Base-by-base conservation (phyloP, 2,797 vertebrate species). In the Arrhamphus sclerolepis region DNA sequence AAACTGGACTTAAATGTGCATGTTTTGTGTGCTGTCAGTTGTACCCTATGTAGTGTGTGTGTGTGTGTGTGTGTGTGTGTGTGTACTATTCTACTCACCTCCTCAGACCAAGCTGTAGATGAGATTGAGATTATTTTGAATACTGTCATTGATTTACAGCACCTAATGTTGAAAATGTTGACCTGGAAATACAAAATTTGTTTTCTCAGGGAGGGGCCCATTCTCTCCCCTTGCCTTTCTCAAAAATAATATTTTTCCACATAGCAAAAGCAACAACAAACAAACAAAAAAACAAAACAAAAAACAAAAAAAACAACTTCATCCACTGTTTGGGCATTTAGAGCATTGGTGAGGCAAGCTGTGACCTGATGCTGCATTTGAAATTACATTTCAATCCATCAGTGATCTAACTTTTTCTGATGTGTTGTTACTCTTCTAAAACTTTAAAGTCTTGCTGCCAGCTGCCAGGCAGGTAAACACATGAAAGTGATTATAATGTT, bases 401-500 rank as follows among this genome's bases (percentile, higher is more conserved):
- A 29, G 1, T 14, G 34, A 14, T 29, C 6, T 29, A 9, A 29
- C 6, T 66, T 34, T 28, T 41, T 56, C 38, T 56, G 54, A 39
- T 46, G 6, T 42, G 53, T 70, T 59, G 24, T 48, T 42, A n/a
- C 59, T 46, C 61, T 69, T 49, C 52, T 17, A 56, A 21, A 57
- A n/a, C 64, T 62, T 18, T 22, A 64, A 69, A 71, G 43, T 26
- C 49, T 38, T 50, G 44, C 58, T 77, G 43, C 47, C 64, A 58
- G 66, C 62, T 38, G 39, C 55, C 56, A 55, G 62, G 67, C 78
- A 80, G 73, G 78, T 81, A 72, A 67, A 85, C 86, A 87, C 78
- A 63, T 83, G 84, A 76, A 26, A 72, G 74, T 77, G 65, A 89
- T 89, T 87, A 84, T 34, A 65, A 58, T 24, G 46, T 42, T 51